Conservation (phyloP, 2,797 vertebrate species). For the Glossophaga mutica region DNA sequence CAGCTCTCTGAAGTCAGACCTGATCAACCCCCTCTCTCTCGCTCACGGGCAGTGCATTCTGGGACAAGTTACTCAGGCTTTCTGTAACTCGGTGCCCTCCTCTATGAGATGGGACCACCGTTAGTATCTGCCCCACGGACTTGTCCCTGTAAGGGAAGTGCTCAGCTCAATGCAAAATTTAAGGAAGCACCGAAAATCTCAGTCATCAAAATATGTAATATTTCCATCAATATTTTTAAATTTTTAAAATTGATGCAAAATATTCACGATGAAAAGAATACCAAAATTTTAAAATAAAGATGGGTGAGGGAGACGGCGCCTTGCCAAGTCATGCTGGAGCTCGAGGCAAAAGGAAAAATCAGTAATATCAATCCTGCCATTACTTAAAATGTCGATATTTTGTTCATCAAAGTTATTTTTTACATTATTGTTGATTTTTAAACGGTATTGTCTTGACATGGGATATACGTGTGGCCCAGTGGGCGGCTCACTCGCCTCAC, state of each 20-base stretch:
- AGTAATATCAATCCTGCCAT: background rate
- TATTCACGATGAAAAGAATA: background rate
- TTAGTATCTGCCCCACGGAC: background rate
- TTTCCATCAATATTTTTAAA: background rate
- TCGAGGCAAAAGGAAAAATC: background rate
- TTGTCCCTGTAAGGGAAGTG: background rate
- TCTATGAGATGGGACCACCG: background rate
- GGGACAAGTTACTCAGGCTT: background rate
- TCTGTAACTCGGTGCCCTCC: background rate
- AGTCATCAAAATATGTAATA: background rate
- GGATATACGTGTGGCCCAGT: background rate
- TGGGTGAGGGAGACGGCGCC: background rate
- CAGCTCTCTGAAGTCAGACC: background rate
- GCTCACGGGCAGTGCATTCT: background rate
- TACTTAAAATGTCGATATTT: background rate
- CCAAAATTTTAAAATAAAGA: background rate
- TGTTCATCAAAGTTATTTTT: background rate
- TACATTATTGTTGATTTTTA: background rate
- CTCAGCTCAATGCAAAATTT: background rate
- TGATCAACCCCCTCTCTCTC: background rate
- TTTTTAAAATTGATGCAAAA: conserved; percentile 8
- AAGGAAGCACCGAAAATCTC: background rate
- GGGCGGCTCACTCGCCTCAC: background rate
- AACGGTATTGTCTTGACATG: background rate
- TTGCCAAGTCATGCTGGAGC: background rate